Percentiles rank a stretch among this genome's conserved stretches.
phyloP scores from a whole-genome alignment of 2,113 vertebrate genomes.

The Trogon surrucura region DNA sequence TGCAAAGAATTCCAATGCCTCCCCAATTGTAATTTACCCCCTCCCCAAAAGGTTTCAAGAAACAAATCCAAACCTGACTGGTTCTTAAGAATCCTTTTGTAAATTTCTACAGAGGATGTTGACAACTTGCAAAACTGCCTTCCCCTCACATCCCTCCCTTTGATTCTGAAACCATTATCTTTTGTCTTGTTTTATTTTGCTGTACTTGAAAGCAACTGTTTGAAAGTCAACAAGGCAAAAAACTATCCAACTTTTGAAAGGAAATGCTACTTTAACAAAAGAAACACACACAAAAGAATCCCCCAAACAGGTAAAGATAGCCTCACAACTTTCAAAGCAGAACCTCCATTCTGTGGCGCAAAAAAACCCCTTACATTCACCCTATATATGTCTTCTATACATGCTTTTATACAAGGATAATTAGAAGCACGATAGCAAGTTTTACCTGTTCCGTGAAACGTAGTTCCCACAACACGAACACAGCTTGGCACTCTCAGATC shows the following conservation, averaged over 20 bases:
- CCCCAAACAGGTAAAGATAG: background rate
- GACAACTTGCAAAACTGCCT: background rate
- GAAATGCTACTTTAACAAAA: background rate
- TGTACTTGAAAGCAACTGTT: background rate
- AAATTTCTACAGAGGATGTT: background rate
- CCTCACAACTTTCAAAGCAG: background rate
- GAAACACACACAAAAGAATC: no score
- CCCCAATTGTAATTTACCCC: background rate
- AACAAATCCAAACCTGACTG: background rate
- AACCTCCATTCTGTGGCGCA: background rate
- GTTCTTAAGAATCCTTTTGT: background rate
- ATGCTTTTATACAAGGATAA: background rate
- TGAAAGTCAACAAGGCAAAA: background rate
- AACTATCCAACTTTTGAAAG: background rate
- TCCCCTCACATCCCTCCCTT: background rate
- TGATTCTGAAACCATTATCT: background rate
- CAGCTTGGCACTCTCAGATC: conserved; percentile 96
- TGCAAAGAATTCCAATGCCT: background rate
- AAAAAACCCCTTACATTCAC: fast-evolving
- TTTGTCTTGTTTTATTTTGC: background rate
- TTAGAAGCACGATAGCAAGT: background rate
- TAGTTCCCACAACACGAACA: conserved; percentile 95
- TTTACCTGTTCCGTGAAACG: conserved; percentile 95
- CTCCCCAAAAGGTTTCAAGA: background rate
- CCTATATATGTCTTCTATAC: background rate